Base-by-base conservation (phyloP, 2,113 vertebrate species). In the Verasper variegatus region DNA sequence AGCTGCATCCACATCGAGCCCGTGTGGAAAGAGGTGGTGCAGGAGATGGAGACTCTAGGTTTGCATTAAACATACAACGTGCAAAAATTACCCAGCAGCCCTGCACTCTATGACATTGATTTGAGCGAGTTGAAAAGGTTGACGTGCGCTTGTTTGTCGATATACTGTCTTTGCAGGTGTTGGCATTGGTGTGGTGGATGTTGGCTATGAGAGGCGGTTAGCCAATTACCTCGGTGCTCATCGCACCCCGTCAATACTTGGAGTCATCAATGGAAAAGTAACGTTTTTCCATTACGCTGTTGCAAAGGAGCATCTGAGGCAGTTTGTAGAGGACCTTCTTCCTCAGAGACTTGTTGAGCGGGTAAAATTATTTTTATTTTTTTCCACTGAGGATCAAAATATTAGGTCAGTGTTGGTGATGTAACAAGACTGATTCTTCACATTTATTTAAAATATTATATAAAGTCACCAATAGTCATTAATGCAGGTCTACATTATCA, bases 1-100 rank as follows among this genome's bases (percentile, higher is more conserved):
- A 99, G 95, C 95, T 99, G 97, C 72, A 95, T 98, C 92, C 97
- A 98, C 79, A 98, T 99, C 0, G 98, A 99, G 90, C 98, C 97
- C 0, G 95, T 99, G 12, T 99, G 97, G 98, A 98, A 97, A 66
- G 97, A 99, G 63, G 95, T 95, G 0, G 96, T 96, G 78, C 96
- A 97, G 86, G 97, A 99, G 76, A 74, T 99, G 88, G 98, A 99
- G 86, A 92, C 27, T 0, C 70, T 99, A 66, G 98, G 97, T 98
- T 81, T 47, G 88, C 51, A 66, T 24, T 42, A 0, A 49, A 47
- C 3, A 15, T 60, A 10, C 49, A 26, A 70, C 2, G n/a, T 40
- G 2, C 2, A 27, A 6, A 5, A 26, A 20, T 61, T 2, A 21
- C 24, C 20, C 55, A 35, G 5, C 15, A 55, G 12, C 6, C 0